Evolutionary conservation across 2,888 invertebrate genomes (phyloP), one percentile per base, ranked within the genome.

Genomic region (Allacma fusca): DNA sequence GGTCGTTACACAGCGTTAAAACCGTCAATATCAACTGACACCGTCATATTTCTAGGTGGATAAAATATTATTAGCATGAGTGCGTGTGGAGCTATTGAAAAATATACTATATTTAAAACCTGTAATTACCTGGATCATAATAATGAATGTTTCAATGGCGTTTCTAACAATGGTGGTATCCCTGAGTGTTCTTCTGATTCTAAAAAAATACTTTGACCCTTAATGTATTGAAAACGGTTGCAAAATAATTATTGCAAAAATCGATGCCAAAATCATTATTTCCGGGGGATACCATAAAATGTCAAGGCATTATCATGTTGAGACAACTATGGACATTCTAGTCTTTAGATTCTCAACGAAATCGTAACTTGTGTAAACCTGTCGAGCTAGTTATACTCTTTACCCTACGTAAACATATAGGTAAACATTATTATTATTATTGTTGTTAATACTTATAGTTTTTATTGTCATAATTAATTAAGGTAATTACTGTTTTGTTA

Each of bases 341-440:
- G 68, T 68, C 68, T 68, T 40, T 68, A 68, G 68, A 68, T 68
- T 68, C 68, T 68, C 68, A 68, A 68, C 68, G 65, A 65, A 28
- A 65, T 19, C 65, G 24, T 19, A 28, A 65, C 65, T 65, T 65
- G 65, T 65, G 65, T 65, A 40, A 68, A 67, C 67, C 23, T 68
- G 68, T 65, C 65, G 65, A 65, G 65, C 65, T 65, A 65, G 26
- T 65, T 65, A 28, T 28, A 28, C n/a, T 28, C 50, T 50, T 9
- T 16, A 28, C 65, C 16, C 19, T 28, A 28, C 24, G 24, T 29
- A 65, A 65, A 28, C 65, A 62, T 62, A 24, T 23, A 26, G 34
- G 40, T 9, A 23, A 40, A 40, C 23, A 68, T 68, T 68, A 68
- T 68, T 68, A 43, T 68, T 68, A 68, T 68, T 68, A 68, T 68